Conservation (phyloP, 2,797 vertebrate species). For the Enteromius trimaculatus region DNA sequence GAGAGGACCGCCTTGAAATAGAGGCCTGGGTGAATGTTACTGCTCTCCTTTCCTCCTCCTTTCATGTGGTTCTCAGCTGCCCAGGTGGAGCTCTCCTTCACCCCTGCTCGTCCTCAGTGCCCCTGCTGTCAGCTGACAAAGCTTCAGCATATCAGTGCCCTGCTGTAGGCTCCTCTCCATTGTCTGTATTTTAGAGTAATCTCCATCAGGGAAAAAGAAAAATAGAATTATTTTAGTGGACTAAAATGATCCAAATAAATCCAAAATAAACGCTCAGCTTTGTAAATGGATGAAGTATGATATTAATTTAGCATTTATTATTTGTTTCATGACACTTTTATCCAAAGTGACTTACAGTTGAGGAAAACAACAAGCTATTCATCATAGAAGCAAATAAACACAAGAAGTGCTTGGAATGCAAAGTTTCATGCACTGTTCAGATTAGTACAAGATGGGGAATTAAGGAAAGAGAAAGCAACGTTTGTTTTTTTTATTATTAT, state of each 20-base stretch:
- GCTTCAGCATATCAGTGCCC: conserved; percentile 24
- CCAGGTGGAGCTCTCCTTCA: conserved; percentile 36
- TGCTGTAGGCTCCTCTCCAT: conserved; percentile 1
- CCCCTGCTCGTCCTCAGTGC: conserved; percentile 12
- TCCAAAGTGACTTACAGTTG: neutral
- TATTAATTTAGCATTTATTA: neutral
- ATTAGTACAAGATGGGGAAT: neutral
- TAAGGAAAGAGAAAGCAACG: too few relatives aligned
- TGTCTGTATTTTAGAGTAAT: conserved; percentile 52
- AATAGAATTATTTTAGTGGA: neutral
- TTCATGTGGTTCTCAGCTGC: conserved; percentile 30
- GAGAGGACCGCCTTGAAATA: conserved; percentile 13
- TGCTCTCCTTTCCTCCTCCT: conserved; percentile 1
- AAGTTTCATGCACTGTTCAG: neutral
- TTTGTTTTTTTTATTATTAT: too few relatives aligned
- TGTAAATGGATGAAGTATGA: neutral
- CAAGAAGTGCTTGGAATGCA: neutral
- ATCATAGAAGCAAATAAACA: neutral
- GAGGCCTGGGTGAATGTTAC: conserved; percentile 11
- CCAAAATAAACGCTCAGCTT: neutral
- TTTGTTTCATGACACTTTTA: neutral
- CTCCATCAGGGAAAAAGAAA: conserved; percentile 2
- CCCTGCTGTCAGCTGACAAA: conserved; percentile 1
- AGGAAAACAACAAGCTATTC: neutral
- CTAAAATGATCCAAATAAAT: neutral